Conservation (phyloP, 2,113 vertebrate species). For the Dromas ardeola region DNA sequence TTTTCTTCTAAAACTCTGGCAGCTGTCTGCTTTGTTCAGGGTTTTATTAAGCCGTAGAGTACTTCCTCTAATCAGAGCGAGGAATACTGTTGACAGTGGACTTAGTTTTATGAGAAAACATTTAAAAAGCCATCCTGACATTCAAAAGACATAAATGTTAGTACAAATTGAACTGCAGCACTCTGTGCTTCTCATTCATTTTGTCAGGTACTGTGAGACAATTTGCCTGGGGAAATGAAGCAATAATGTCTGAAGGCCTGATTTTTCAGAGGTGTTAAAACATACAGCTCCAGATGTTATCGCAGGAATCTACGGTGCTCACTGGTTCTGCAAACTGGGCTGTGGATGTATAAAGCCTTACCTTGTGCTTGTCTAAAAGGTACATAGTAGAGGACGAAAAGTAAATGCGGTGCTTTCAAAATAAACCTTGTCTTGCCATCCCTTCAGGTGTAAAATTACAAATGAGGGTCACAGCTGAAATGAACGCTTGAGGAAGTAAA, state of each 20-base stretch:
- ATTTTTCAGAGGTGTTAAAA: conserved; percentile 29
- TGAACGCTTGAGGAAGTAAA: background rate
- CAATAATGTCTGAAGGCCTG: conserved; percentile 25
- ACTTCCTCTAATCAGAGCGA: conserved; percentile 14
- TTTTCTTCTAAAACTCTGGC: background rate
- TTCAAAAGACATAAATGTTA: conserved; percentile 60
- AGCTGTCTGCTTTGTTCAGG: background rate
- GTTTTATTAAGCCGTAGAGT: conserved; percentile 33
- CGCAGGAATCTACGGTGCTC: background rate
- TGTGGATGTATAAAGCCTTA: background rate
- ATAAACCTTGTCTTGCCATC: background rate
- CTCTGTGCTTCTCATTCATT: background rate
- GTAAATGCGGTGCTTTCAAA: background rate
- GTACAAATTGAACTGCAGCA: conserved; percentile 32
- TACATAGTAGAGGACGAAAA: background rate
- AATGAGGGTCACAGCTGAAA: background rate
- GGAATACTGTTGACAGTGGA: conserved; percentile 47
- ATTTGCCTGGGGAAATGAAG: conserved; percentile 56
- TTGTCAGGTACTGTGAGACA: conserved; percentile 6
- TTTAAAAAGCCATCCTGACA: conserved; percentile 47
- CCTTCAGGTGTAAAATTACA: background rate
- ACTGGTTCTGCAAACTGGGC: background rate
- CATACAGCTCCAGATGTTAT: conserved; percentile 20
- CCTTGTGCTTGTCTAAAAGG: background rate
- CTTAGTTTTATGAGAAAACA: conserved; percentile 52